Evolutionary conservation across 1,140 invertebrate species (phyloP).

Genomic region (Hydropsyche tenuis): DNA sequence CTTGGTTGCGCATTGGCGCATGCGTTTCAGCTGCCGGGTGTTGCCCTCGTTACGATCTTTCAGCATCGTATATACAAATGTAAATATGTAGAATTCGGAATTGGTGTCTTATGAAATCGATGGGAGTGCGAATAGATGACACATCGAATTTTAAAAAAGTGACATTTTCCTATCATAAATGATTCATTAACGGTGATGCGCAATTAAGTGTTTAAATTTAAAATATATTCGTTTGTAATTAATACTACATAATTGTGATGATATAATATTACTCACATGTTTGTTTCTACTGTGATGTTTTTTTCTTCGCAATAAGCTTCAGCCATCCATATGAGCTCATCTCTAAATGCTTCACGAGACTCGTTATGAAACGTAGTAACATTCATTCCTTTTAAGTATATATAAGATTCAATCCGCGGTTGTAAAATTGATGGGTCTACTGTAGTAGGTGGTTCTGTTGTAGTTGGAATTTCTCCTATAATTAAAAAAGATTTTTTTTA

Average conservation of each 20-base stretch:
- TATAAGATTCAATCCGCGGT: slow-evolving; percentile 1
- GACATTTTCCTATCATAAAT: too few relatives aligned
- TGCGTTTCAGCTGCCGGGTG: too few relatives aligned
- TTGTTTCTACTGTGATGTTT: slow-evolving; percentile 41
- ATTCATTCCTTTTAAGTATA: slow-evolving; percentile 41
- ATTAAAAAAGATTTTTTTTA: not conserved
- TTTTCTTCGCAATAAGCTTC: slow-evolving; percentile 40
- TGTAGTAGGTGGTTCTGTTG: slow-evolving; percentile 33
- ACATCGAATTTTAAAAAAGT: too few relatives aligned
- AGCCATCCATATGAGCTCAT: slow-evolving; percentile 30
- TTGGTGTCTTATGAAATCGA: too few relatives aligned
- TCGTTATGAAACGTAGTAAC: slow-evolving; percentile 18
- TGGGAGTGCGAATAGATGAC: too few relatives aligned
- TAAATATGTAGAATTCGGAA: too few relatives aligned
- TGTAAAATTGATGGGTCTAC: slow-evolving; percentile 23
- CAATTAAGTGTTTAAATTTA: too few relatives aligned
- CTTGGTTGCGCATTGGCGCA: not conserved
- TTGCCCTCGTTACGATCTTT: not conserved
- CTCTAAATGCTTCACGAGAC: slow-evolving; percentile 27
- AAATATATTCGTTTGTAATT: too few relatives aligned
- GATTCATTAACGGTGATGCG: too few relatives aligned
- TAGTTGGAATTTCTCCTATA: slow-evolving; percentile 27
- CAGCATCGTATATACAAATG: too few relatives aligned
- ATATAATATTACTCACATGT: slow-evolving; percentile 38
- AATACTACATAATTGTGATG: not conserved